Evolutionary conservation across 2,113 vertebrate genomes (phyloP), one percentile per base, ranked within the genome.

Genomic region (Elaphurus davidianus): DNA sequence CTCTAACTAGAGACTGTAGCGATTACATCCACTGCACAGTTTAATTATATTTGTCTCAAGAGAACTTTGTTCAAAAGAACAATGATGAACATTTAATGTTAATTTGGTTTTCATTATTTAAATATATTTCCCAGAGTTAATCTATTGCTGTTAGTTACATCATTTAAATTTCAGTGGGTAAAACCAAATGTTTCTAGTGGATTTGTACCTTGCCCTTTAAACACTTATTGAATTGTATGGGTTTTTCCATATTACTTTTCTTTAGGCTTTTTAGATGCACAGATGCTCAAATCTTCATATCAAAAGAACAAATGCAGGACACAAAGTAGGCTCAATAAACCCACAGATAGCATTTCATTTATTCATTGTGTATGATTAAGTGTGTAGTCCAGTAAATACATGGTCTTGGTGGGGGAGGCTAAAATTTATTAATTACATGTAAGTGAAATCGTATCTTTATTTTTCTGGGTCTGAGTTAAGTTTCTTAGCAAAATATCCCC

Each of bases 31-130:
- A 62, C 7, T 9, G 2, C 1, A 8, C 28, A 43, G 30, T 6
- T 27, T 97, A 92, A 89, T 97, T 95, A 85, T n/a, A 21, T 57
- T 81, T 95, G 14, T 82, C 90, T 96, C 97, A 71, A 55, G 97
- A 91, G 95, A 17, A 74, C 50, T 76, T 28, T 84, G 28, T 76
- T 87, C 2, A 94, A 54, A 94, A 92, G 8, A 97, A 78, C 7
- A 85, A 33, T 25, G 64, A 36, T n/a, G 33, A 79, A 54, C 4
- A 2, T 89, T 87, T 15, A 23, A 30, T 50, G 40, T 74, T 27
- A 50, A 19, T 40, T 91, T 82, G 25, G 7, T 47, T 85, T 92
- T 87, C 27, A 36, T 81, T 67, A 87, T 71, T 87, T 27, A 7
- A 62, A 47, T 40, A 76, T 14, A 23, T 86, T 85, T 67, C 79